Percentiles rank a stretch among this genome's conserved stretches.
Evolutionary conservation across 64 coral and sea anemone species (phyloP).

Genomic region (Dendrophyllia cribrosa): DNA sequence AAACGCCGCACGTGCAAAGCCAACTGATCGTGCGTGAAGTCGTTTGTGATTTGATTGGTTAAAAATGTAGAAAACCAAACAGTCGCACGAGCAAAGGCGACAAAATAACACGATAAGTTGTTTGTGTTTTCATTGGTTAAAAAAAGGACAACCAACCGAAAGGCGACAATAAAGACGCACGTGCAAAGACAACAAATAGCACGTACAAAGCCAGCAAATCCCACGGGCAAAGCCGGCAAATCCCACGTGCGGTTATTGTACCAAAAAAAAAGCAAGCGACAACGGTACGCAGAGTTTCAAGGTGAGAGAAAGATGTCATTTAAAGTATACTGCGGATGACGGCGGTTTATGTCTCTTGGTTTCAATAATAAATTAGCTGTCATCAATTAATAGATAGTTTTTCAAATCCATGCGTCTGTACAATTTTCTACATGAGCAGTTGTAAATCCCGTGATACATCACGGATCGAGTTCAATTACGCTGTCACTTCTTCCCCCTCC

Average conservation of each 20-base stretch:
- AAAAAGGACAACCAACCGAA: neutral
- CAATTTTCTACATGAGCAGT: conserved; percentile 25
- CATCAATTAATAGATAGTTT: neutral
- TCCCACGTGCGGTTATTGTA: too few species aligned
- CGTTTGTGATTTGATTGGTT: too few species aligned
- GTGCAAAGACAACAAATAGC: too few species aligned
- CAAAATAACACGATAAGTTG: neutral
- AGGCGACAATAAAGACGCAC: too few species aligned
- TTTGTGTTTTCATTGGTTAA: neutral
- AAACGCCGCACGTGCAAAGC: too few species aligned
- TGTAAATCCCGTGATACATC: too few species aligned
- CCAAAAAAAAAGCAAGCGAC: neutral
- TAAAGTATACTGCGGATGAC: neutral
- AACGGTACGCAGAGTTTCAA: neutral
- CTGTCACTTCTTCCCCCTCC: too few species aligned
- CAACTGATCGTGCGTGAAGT: too few species aligned
- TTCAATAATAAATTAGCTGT: conserved; percentile 21
- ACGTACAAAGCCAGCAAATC: too few species aligned
- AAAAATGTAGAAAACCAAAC: too few species aligned
- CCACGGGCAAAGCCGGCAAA: neutral
- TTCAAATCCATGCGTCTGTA: conserved; percentile 7
- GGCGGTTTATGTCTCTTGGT: neutral
- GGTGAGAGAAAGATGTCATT: neutral
- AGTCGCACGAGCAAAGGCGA: too few species aligned
- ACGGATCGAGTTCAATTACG: neutral